Evolutionary conservation across 2,113 vertebrate genomes (phyloP), one percentile per base, ranked within the genome.

Genomic region (Eleginops maclovinus): DNA sequence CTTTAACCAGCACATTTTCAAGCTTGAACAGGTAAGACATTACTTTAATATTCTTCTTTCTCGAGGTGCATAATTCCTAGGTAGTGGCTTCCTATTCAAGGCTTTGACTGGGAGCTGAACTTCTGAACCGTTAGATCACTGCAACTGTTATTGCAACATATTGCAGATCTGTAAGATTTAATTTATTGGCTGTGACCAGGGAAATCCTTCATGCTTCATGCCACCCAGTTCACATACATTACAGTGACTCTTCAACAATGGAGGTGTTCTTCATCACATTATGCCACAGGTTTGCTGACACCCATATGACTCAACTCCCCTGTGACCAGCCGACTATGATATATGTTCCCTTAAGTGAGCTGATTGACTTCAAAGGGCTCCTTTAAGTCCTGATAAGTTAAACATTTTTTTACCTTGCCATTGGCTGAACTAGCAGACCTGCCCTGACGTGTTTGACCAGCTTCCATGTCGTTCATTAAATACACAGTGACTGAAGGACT

Each of bases 1-100:
- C 92, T 99, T 99, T 88, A 99, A 99, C 93, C 98, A 98, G 70
- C 98, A 99, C 94, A 99, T 98, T 86, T 99, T 99, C 89, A 99
- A 99, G 81, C 93, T 99, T 14, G 98, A 99, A 64, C 98, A 99
- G 90, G 98, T 99, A 79, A 90, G 93, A 41, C 14, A 0, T 26
- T 40, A 41, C 69, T 44, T 40, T 1, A 24, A 62, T 36, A 13
- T 26, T 56, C 26, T 4, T 17, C 19, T 44, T 12, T 36, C 21
- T 54, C 6, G 12, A 1, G 13, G 31, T 12, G 11, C 4, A 15
- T 12, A 2, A n/a, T 10, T 59, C 22, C 1, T 0, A 13, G 17
- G 12, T 24, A 2, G n/a, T 19, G 31, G 1, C 16, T 63, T 61
- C 49, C 31, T 43, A 4, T 53, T 62, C 26, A 1, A 47, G 12